Evolutionary conservation across 2,888 invertebrate genomes (phyloP), one percentile per base, ranked within the genome.

Genomic region (Clanis bilineata): DNA sequence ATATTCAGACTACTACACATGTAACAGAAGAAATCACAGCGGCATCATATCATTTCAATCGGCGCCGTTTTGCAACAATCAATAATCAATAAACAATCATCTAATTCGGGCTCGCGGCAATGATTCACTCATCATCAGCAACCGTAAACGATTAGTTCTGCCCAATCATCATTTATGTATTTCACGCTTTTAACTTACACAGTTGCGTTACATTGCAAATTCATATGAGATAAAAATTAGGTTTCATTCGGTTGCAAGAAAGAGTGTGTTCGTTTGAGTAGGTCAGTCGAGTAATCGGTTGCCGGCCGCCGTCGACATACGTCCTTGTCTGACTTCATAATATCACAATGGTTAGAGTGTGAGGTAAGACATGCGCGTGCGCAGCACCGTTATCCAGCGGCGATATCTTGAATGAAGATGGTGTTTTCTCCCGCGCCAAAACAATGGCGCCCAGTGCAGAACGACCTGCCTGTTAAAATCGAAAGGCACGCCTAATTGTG

Each of bases 391-490:
- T 93, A 92, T 89, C 86, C 88, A 84, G 79, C 86, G 79, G 75
- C 88, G 86, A 90, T 91, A 90, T 88, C 88, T 92, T 92, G 90
- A 93, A 92, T 92, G 92, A 87, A 91, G 88, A 90, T 88, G 86
- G 88, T 83, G 87, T 90, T 92, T 91, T 92, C 92, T 90, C 92
- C 80, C 88, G 90, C 86, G 83, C 86, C 88, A 90, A 87, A 90
- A 92, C 90, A 91, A 90, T 87, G 83, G 83, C 83, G 80, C 79
- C 82, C 80, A 76, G 68, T 73, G 76, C 76, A 74, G 79, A 80
- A 82, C 76, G 82, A 82, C 77, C 80, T 81, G 83, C 79, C 76
- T 79, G 82, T 85, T 80, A 82, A 88, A 88, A 87, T 84, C 87
- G 86, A 86, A 88, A 86, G 86, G 85, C 76, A 76, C 73, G 71